phyloP scores from a whole-genome alignment of 2,797 vertebrate species.

The Calcarius lapponicus region DNA sequence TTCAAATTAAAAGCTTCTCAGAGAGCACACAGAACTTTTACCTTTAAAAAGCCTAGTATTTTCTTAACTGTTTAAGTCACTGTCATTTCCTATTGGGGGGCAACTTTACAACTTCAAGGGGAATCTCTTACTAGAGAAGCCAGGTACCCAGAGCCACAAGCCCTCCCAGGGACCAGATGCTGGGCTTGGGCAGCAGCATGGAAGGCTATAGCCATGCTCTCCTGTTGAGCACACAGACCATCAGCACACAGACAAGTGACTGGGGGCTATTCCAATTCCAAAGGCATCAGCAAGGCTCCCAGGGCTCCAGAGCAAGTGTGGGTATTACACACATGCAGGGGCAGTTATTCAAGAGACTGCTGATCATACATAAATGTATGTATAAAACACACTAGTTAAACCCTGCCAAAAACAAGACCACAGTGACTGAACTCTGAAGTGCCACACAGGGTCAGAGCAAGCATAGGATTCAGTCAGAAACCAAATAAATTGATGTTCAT shows the following conservation, averaged over 20 bases:
- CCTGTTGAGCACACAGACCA: neutral
- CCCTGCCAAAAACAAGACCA: neutral
- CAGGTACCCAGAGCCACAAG: neutral
- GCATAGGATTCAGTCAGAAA: neutral
- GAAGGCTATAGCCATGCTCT: neutral
- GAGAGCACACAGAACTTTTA: neutral
- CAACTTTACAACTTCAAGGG: neutral
- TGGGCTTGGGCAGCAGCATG: neutral
- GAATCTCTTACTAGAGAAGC: neutral
- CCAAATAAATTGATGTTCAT: neutral
- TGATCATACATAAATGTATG: neutral
- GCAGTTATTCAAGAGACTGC: neutral
- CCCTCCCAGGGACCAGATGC: neutral
- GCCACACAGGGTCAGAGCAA: neutral
- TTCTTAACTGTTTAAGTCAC: neutral
- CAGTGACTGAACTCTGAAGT: neutral
- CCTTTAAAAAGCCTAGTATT: neutral
- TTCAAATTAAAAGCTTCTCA: neutral
- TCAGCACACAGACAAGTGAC: rapidly evolving
- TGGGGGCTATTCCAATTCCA: neutral
- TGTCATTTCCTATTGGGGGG: neutral
- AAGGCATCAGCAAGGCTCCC: neutral
- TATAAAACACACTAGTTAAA: neutral
- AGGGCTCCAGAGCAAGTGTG: neutral
- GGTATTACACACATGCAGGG: neutral